Conservation (phyloP, 2,888 invertebrate genomes). For the Hyposoter dolosus region DNA sequence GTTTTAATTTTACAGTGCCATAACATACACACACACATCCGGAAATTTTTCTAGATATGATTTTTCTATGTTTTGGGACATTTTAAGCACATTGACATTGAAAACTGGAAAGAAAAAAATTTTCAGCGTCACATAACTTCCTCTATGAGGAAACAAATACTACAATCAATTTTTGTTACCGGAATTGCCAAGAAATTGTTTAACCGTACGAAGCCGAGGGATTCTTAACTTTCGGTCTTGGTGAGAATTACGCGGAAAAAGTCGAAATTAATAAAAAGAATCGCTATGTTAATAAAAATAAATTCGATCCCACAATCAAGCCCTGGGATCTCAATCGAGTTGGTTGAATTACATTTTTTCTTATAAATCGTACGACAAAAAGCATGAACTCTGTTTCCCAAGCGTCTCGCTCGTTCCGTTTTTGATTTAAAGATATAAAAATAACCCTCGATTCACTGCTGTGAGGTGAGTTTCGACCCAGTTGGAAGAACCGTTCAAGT, state of each 20-base stretch:
- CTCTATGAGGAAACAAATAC: too few species aligned
- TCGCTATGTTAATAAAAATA: too few species aligned
- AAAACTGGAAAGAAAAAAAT: too few species aligned
- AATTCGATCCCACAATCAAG: not conserved
- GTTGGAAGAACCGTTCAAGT: slow-evolving; percentile 65
- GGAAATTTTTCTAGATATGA: too few species aligned
- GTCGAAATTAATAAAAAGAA: not conserved
- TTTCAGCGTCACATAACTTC: too few species aligned
- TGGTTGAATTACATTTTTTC: not conserved
- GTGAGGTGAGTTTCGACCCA: slow-evolving; percentile 70
- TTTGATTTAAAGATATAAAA: slow-evolving; percentile 53
- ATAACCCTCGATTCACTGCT: slow-evolving; percentile 55
- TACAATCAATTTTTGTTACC: not conserved
- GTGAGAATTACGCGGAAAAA: not conserved
- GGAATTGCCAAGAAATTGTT: not conserved
- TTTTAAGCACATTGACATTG: too few species aligned
- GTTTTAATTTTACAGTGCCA: too few species aligned
- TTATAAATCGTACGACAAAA: not conserved
- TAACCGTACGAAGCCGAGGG: not conserved
- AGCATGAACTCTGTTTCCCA: slow-evolving; percentile 2
- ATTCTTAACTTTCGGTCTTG: not conserved
- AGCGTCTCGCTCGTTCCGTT: not conserved
- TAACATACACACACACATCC: too few species aligned
- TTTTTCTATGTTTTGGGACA: too few species aligned
- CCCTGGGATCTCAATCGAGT: not conserved